Percentiles rank a stretch among this genome's conserved stretches.
phyloP scores from a whole-genome alignment of 2,113 vertebrate species.

The Nothobranchius kuhntae region DNA sequence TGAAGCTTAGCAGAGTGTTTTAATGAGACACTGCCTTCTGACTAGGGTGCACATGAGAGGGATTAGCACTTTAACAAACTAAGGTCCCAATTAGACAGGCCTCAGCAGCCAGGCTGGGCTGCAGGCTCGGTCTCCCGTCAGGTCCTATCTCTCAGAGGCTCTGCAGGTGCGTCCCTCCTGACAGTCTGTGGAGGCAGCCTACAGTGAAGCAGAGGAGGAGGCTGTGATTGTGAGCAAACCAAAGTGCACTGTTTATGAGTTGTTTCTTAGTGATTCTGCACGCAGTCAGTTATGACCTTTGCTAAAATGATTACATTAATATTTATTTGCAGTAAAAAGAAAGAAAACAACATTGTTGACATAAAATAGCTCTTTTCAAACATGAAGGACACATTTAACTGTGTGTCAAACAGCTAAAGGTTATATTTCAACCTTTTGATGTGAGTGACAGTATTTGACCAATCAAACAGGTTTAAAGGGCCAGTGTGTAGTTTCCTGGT shows the following conservation, averaged over 20 bases:
- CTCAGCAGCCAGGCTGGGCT: constrained; percentile 59
- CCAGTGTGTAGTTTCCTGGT: no score
- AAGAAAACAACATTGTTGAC: no score
- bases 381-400: no score
- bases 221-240: constrained; percentile 57
- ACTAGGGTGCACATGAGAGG: constrained; percentile 79
- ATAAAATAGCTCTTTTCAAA: no score
- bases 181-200: constrained; percentile 26
- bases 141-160: constrained; percentile 61
- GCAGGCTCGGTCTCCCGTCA: constrained; percentile 38
- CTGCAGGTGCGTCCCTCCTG: constrained; percentile 65
- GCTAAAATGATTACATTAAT: no score
- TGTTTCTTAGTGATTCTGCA: no score
- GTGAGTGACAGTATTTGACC: no score
- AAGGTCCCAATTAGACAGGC: constrained; percentile 79
- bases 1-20: constrained; percentile 59
- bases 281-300: no score
- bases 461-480: no score
- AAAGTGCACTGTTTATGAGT: constrained; percentile 40
- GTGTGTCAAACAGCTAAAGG: no score
- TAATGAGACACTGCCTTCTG: constrained; percentile 80
- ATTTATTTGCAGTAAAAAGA: no score
- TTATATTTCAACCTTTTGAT: no score
- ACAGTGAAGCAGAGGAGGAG: constrained; percentile 44
- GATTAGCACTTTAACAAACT: constrained; percentile 82